Conservation (phyloP, 2,797 vertebrate species). For the Garrulus glandarius region DNA sequence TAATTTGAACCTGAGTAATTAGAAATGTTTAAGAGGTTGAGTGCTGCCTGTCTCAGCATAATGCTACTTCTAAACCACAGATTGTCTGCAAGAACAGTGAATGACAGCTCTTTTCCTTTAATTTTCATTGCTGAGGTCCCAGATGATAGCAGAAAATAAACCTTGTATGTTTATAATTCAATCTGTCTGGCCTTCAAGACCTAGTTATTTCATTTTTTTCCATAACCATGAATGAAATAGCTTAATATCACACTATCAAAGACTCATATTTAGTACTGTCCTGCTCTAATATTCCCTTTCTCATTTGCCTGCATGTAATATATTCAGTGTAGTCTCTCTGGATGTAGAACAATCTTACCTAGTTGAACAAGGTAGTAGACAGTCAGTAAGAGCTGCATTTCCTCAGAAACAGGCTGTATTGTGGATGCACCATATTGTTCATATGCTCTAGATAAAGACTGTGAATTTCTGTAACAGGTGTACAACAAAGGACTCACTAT, state of each 20-base stretch:
- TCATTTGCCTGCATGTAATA: not conserved
- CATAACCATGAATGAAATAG: not conserved
- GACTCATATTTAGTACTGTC: not conserved
- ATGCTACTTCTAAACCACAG: not conserved
- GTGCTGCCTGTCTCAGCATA: not conserved
- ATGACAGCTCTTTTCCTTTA: not conserved
- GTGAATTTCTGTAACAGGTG: slow-evolving; percentile 91
- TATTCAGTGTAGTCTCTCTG: not conserved
- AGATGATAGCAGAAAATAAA: not conserved
- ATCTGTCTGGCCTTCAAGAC: not conserved
- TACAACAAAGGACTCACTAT: slow-evolving; percentile 89
- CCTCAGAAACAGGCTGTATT: slow-evolving; percentile 89
- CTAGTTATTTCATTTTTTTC: not conserved
- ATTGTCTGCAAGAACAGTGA: not conserved
- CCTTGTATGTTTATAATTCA: not conserved
- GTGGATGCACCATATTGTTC: slow-evolving; percentile 87
- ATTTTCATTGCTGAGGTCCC: not conserved
- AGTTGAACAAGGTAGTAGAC: slow-evolving; percentile 98
- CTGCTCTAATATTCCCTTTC: not conserved
- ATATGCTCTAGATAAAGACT: slow-evolving; percentile 88
- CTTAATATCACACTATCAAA: not conserved
- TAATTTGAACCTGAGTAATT: not conserved
- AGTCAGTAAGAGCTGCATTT: slow-evolving; percentile 96
- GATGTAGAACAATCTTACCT: slow-evolving; percentile 77
- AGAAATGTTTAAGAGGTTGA: not conserved